Conservation (phyloP, 2,797 vertebrate genomes). For the Leucoraja ocellata region DNA sequence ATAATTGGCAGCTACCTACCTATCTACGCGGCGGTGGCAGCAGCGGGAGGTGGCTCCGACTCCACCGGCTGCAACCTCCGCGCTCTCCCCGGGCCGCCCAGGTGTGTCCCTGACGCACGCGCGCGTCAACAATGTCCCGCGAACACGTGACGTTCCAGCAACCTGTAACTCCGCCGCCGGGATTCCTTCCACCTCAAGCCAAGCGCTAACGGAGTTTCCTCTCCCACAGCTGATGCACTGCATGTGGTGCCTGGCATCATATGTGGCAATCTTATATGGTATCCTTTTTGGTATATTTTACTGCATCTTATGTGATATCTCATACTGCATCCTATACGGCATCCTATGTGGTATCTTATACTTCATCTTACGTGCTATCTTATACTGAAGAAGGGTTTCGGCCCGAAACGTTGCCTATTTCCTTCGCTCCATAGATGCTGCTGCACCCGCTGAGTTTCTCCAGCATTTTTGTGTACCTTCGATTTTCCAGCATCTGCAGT, state of each 20-base stretch:
- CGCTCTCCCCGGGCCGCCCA: neutral
- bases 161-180: neutral
- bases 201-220: neutral
- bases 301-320: no score
- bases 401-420: no score
- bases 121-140: constrained; percentile 10
- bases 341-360: no score
- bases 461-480: no score
- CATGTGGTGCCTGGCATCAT: neutral
- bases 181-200: neutral
- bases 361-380: no score
- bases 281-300: no score
- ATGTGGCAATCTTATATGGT: no score
- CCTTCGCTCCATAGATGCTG: no score
- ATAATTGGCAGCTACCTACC: neutral
- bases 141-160: constrained; percentile 26
- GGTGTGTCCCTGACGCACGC: constrained; percentile 24
- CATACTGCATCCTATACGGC: no score
- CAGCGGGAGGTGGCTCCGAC: neutral
- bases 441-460: no score
- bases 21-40: neutral
- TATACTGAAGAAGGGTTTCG: no score
- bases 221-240: neutral
- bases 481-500: no score
- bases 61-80: neutral